Evolutionary conservation across 2,797 vertebrate genomes (phyloP).

Genomic region (Myripristis jacobus): DNA sequence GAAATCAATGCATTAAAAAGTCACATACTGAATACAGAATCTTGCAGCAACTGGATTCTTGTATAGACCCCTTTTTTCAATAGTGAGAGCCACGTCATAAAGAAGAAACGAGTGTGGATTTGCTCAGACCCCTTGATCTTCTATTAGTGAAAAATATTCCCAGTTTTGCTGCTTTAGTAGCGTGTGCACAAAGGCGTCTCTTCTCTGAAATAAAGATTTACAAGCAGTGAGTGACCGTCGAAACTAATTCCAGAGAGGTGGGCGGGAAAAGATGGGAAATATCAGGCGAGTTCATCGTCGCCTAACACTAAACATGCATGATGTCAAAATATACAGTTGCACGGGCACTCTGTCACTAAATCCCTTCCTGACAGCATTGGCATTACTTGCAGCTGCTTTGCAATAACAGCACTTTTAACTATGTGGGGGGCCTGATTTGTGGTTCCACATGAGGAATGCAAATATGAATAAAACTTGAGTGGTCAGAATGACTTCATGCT

Average conservation of each 20-base stretch:
- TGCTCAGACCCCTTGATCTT: constrained; percentile 10
- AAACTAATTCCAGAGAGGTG: constrained; percentile 11
- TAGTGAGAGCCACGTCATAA: neutral
- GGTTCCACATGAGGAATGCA: constrained; percentile 39
- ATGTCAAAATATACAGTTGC: constrained; percentile 30
- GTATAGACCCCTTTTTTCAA: neutral
- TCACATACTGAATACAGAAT: neutral
- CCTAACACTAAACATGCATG: constrained; percentile 32
- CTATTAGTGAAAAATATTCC: constrained; percentile 7
- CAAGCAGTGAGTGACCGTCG: constrained; percentile 14
- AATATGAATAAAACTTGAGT: constrained; percentile 40
- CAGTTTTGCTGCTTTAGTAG: constrained; percentile 16
- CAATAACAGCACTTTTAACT: constrained; percentile 54
- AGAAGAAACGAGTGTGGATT: constrained; percentile 19
- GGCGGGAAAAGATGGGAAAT: constrained; percentile 18
- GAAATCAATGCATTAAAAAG: neutral
- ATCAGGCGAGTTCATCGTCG: constrained; percentile 27
- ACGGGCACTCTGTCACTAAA: constrained; percentile 30
- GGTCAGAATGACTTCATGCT: constrained; percentile 46
- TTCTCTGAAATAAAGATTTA: constrained; percentile 34
- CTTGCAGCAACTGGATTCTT: neutral
- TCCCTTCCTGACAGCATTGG: constrained; percentile 46
- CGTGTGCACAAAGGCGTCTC: constrained; percentile 5
- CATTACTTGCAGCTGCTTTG: constrained; percentile 39
- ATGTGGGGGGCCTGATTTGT: constrained; percentile 46